phyloP scores from a whole-genome alignment of 2,113 vertebrate genomes.

The Engystomops pustulosus region DNA sequence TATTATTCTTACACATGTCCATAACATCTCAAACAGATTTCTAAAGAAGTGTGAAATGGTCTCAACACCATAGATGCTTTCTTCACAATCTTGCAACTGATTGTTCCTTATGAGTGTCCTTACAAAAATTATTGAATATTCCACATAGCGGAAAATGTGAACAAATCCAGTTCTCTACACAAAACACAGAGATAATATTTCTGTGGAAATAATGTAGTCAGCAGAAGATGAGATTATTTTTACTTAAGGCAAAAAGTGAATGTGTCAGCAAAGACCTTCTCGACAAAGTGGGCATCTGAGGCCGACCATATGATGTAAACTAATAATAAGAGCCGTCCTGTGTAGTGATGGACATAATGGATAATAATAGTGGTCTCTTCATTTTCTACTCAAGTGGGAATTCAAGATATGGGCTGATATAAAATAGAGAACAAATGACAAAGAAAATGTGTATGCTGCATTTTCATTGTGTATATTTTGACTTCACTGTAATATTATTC shows the following conservation, averaged over 20 bases:
- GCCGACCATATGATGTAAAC: not conserved
- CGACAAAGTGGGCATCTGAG: slow-evolving; percentile 8
- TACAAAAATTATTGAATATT: too few species aligned
- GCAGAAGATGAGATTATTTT: slow-evolving; percentile 23
- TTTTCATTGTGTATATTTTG: not conserved
- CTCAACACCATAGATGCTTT: too few species aligned
- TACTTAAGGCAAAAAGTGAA: not conserved
- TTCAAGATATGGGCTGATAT: not conserved
- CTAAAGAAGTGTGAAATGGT: too few species aligned
- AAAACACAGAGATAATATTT: not conserved
- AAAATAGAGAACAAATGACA: not conserved
- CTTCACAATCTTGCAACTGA: too few species aligned
- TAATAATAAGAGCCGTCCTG: not conserved
- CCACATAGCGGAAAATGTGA: too few species aligned
- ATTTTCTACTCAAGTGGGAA: not conserved
- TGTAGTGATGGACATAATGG: slow-evolving; percentile 24
- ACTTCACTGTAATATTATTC: not conserved
- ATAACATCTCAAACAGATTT: too few species aligned
- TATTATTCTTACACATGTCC: too few species aligned
- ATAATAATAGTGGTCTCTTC: slow-evolving; percentile 6
- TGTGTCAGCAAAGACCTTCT: not conserved
- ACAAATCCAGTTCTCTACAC: not conserved
- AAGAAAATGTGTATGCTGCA: not conserved
- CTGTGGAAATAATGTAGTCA: not conserved
- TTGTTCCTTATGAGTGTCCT: too few species aligned